phyloP scores from a whole-genome alignment of 2,888 invertebrate species.

The Meghimatium bilineatum region DNA sequence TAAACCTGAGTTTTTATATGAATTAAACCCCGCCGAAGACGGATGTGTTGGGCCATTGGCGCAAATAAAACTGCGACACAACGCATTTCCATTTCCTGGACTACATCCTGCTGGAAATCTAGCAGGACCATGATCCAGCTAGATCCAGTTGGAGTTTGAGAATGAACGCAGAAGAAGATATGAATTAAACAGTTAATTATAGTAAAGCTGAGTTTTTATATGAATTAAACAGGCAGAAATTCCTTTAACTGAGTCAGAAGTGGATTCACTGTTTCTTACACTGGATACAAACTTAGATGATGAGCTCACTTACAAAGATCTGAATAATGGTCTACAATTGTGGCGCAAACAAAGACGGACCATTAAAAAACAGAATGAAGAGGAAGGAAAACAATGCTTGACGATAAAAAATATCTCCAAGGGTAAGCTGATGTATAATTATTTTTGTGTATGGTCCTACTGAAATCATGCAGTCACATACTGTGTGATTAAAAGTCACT shows the following conservation, averaged over 20 bases:
- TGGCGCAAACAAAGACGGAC: slow-evolving; percentile 40
- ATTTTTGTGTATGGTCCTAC: no score
- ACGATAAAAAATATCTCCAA: not conserved
- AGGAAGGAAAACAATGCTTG: not conserved
- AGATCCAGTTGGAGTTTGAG: no score
- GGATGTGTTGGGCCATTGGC: no score
- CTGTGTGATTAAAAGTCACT: no score
- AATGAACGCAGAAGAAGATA: not conserved
- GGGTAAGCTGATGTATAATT: not conserved
- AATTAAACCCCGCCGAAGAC: no score
- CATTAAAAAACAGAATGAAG: slow-evolving; percentile 21
- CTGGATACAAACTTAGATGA: slow-evolving; percentile 72
- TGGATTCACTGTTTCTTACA: slow-evolving; percentile 73
- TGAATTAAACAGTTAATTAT: not conserved
- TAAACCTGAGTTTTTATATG: not conserved
- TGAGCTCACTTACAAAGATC: slow-evolving; percentile 71
- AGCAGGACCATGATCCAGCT: no score
- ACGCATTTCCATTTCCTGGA: no score
- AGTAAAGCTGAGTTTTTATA: not conserved
- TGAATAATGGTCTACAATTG: slow-evolving; percentile 50
- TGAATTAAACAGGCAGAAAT: slow-evolving; percentile 64
- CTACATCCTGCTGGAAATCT: no score
- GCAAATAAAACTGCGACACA: no score
- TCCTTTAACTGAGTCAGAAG: slow-evolving; percentile 66
- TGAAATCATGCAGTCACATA: no score